Base-by-base conservation (phyloP, 2,113 vertebrate genomes). In the Peromyscus leucopus region DNA sequence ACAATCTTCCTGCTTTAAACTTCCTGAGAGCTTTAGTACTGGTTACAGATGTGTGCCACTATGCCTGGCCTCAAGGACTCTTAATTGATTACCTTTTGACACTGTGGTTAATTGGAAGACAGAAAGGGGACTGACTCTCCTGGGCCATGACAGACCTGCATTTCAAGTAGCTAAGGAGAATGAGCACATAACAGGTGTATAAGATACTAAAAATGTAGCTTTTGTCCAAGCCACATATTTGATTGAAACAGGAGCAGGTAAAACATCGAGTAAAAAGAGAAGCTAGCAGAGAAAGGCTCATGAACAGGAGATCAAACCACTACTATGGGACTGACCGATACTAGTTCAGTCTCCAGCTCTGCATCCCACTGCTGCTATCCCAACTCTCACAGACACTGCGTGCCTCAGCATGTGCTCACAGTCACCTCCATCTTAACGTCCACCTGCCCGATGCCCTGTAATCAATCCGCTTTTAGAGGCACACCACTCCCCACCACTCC, bases 21-120 rank as follows among this genome's bases (percentile, higher is more conserved):
- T 39, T 76, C 26, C 12, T 89, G 31, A 36, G 57, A 63, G 72
- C 19, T 48, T 63, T 8, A 51, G 59, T 51, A 13, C 39, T 90
- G 7, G 39, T 63, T 75, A 46, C 39, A 48, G 31, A 17, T 85
- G 13, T 76, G 57, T 22, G 11, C 57, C 88, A 48, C 39, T 31
- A 61, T 46, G 31, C 17, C 28, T 63, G 39, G 57, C 28, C 39
- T 57, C 72, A 63, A 63, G n/a, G n/a, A 88, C 74, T 92, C 42
- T 75, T 91, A 94, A 93, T 5, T 82, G 31, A 92, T 39, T 31
- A 75, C 72, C 39, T 96, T 90, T 59, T 76, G 59, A 79, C 28
- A 71, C 17, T 92, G 12, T 78, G 39, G 61, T 84, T 82, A 91
- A 96, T 31, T 63, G 51, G 67, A 82, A 94, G 61, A 72, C 8